Base-by-base conservation (phyloP, 2,797 vertebrate species). In the Brotula barbata region DNA sequence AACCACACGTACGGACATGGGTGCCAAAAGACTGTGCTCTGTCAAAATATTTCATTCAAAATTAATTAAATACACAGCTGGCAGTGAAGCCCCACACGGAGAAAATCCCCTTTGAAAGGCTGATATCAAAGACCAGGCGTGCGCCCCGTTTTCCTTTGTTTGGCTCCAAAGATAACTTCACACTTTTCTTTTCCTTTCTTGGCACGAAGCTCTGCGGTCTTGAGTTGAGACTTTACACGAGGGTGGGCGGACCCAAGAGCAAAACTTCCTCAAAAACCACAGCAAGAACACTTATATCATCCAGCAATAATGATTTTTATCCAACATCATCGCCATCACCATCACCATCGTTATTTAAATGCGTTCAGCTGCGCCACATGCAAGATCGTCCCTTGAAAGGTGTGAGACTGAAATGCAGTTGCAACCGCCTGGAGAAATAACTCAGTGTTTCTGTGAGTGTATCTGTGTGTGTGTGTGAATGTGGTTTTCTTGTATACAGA, bases 1-100 rank as follows among this genome's bases (percentile, higher is more conserved):
- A 81, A 70, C 68, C 67, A 78, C 39, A 74, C 64, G 19, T 75
- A 49, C 5, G 7, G 67, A 64, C 48, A 19, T 49, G 65, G 39
- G 53, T 64, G 69, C 73, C 80, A 80, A 63, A 81, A 77, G 63
- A 60, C 69, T 41, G 56, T 44, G 63, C 79, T 73, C 77, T 86
- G 83, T 86, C 83, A 85, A 85, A 85, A 82, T 80, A 88, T 80
- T 72, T 16, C 63, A 85, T 76, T 75, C 69, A 82, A 80, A 87
- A 86, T 75, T 84, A 84, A 89, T 89, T 88, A 88, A 90, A 89
- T 67, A 85, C 48, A 54, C 71, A 59, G 74, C 71, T 86, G 69
- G 73, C 50, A 64, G 62, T 55, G 80, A 82, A 84, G 84, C 68
- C 77, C 71, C 71, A 83, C n/a, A 51, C 60, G 62, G 61, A 85